These are phyloP conservation scores for Ammospiza nelsoni DNA, from an alignment of 2,113 vertebrate genomes.

Conservation along the genomic window DNA sequence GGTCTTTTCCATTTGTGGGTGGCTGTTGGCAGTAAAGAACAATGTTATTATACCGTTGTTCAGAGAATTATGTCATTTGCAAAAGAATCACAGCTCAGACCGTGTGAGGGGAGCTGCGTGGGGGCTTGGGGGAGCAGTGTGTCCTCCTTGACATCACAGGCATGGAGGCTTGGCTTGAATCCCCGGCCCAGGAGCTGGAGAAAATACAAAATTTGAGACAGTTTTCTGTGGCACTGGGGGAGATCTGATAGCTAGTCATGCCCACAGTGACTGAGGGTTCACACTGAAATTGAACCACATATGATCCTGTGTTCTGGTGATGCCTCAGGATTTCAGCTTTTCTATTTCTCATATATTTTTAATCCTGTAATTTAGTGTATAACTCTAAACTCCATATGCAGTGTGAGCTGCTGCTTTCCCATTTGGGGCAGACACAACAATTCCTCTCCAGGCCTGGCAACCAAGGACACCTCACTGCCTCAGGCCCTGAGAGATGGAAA, in stretches of 20 bases:
- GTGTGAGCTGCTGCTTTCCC: neutral
- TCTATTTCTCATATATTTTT: fast-evolving
- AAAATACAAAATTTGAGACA: neutral
- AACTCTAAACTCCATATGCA: fast-evolving
- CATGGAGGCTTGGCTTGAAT: fast-evolving
- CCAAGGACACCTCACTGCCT: neutral
- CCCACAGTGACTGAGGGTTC: neutral
- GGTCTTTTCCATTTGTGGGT: constrained; percentile 2
- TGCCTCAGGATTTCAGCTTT: neutral
- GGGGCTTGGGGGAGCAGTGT: fast-evolving
- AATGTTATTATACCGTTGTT: neutral
- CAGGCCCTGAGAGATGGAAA: neutral
- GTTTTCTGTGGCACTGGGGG: neutral
- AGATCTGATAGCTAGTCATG: neutral
- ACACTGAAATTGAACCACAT: fast-evolving
- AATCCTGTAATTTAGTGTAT: fast-evolving
- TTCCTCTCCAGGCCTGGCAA: neutral
- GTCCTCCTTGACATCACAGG: fast-evolving
- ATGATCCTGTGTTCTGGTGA: fast-evolving
- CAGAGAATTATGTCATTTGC: neutral
- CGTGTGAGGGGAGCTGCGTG: neutral
- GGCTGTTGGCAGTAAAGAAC: constrained; percentile 19
- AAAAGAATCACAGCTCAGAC: neutral
- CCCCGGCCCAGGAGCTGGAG: neutral
- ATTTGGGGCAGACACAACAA: neutral